Percentiles rank a stretch among this genome's conserved stretches.
Evolutionary conservation across 53 echinoderm and acorn worm genomes (phyloP).

Genomic region (Pentamera pediparva): DNA sequence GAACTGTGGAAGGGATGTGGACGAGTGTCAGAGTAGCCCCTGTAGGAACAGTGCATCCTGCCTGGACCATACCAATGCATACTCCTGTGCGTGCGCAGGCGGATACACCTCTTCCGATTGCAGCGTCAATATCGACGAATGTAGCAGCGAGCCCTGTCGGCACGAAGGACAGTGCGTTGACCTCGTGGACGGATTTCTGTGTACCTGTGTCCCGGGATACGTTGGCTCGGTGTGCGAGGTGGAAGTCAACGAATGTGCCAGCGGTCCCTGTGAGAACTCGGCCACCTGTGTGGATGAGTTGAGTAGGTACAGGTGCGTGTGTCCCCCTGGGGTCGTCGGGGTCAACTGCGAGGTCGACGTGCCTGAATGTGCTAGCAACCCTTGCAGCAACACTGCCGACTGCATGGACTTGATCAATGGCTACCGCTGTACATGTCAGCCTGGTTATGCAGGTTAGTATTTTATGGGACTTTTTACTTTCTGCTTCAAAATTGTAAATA

Average conservation of each 20-base stretch:
- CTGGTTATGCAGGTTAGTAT: conserved; percentile 49
- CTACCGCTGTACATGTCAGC: conserved; percentile 42
- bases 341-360: conserved; percentile 50
- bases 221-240: conserved; percentile 34
- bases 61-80: conserved; percentile 34
- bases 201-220: conserved; percentile 37
- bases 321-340: conserved; percentile 34
- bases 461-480: no score
- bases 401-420: conserved; percentile 47
- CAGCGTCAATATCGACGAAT: conserved; percentile 56
- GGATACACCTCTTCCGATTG: conserved; percentile 46
- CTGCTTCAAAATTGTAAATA: background rate
- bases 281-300: conserved; percentile 46
- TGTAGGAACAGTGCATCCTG: conserved; percentile 60
- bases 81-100: conserved; percentile 34
- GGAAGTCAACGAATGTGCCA: conserved; percentile 43
- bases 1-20: conserved; percentile 48
- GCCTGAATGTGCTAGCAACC: conserved; percentile 44
- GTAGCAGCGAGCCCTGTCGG: conserved; percentile 49
- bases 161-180: conserved; percentile 54
- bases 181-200: conserved; percentile 35
- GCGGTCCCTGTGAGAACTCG: conserved; percentile 46
- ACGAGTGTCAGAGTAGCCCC: conserved; percentile 57
- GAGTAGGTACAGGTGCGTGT: conserved; percentile 36
- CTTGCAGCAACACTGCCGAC: conserved; percentile 48